phyloP scores from a whole-genome alignment of 2,797 vertebrate genomes.

The Bovichtus variegatus region DNA sequence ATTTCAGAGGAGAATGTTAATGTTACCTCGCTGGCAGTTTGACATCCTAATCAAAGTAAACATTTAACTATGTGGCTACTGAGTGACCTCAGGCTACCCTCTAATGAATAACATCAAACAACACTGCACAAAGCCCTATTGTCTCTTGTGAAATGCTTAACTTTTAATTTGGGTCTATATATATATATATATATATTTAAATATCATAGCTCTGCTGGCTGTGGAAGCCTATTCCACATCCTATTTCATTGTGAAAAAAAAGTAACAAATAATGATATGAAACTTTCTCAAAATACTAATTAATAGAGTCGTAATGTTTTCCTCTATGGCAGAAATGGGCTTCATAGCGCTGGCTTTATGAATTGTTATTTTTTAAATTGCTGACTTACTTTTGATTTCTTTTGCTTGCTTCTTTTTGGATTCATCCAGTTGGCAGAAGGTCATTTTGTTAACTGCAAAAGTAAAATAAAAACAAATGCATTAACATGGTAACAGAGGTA shows the following conservation, averaged over 20 bases:
- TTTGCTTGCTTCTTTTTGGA: constrained; percentile 76
- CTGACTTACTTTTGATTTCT: constrained; percentile 80
- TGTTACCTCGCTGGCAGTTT: constrained; percentile 24
- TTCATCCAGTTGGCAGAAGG: constrained; percentile 88
- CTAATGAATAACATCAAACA: constrained; percentile 46
- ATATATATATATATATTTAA: not conserved
- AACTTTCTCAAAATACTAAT: too few relatives aligned
- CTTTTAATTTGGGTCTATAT: not conserved
- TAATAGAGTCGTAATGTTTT: too few relatives aligned
- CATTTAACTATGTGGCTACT: constrained; percentile 42
- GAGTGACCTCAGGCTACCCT: constrained; percentile 44
- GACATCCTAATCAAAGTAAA: constrained; percentile 55
- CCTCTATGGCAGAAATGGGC: too few relatives aligned
- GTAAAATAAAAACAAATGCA: not conserved
- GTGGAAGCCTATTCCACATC: too few relatives aligned
- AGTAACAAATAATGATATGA: too few relatives aligned
- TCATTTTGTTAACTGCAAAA: constrained; percentile 87
- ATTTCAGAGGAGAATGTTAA: constrained; percentile 5
- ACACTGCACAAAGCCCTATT: constrained; percentile 19
- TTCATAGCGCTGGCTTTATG: too few relatives aligned
- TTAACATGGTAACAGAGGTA: not conserved
- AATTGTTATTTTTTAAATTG: not conserved
- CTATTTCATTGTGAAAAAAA: too few relatives aligned
- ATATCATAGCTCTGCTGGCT: not conserved
- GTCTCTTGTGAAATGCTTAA: not conserved